phyloP scores from a whole-genome alignment of 2,113 vertebrate genomes.

The Shinisaurus crocodilurus region DNA sequence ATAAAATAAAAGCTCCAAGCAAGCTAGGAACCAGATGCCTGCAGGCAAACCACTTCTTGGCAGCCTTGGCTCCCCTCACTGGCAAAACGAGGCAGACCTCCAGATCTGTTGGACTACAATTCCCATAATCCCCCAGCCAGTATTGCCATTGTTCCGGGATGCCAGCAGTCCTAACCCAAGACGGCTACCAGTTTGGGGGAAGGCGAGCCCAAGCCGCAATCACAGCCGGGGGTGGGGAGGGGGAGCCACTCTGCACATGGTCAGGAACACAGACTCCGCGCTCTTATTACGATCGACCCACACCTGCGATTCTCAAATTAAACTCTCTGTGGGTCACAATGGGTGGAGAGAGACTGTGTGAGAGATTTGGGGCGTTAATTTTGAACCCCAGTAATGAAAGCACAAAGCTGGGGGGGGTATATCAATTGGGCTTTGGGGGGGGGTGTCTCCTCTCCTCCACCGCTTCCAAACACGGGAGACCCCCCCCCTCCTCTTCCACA shows the following conservation, averaged over 20 bases:
- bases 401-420: background rate
- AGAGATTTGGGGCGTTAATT: background rate
- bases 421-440: no score
- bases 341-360: no score
- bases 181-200: no score
- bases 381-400: background rate
- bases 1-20: no score
- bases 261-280: background rate
- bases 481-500: background rate
- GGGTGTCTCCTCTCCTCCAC: background rate
- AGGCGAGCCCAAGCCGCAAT: background rate
- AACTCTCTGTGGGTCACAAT: no score
- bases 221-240: background rate
- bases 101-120: background rate
- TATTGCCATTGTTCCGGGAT: no score
- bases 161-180: no score
- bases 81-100: background rate
- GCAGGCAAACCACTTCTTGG: background rate
- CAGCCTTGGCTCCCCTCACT: background rate
- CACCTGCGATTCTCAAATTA: no score
- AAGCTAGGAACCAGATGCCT: background rate
- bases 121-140: no score
- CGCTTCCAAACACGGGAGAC: background rate
- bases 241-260: background rate
- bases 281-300: background rate